A percentile compares a stretch with the other conserved stretches of the same genome.
phyloP scores from a whole-genome alignment of 2,888 invertebrate species.

The Masnerella sp. region DNA sequence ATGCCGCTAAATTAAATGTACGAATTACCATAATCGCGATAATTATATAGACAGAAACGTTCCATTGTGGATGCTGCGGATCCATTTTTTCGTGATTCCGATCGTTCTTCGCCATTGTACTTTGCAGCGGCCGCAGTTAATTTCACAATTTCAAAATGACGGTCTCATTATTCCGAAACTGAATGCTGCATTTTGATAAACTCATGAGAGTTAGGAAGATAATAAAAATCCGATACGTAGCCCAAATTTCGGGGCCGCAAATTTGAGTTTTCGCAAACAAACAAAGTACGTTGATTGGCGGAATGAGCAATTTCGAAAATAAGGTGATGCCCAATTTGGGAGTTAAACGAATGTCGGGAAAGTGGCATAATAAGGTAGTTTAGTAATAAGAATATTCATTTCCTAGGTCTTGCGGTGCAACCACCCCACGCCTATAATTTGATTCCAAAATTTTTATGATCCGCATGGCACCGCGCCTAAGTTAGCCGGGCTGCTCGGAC shows the following conservation, averaged over 20 bases:
- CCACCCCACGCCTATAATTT: slow-evolving; percentile 69
- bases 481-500: slow-evolving; percentile 60
- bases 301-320: slow-evolving; percentile 19
- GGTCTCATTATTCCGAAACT: no score
- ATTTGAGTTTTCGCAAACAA: no score
- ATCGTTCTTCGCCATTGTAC: slow-evolving; percentile 18
- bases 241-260: no score
- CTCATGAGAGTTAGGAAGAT: no score
- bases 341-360: slow-evolving; percentile 24
- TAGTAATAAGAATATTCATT: slow-evolving; percentile 28
- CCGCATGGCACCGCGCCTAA: slow-evolving; percentile 65
- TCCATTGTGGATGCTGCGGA: slow-evolving; percentile 28
- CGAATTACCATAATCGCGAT: slow-evolving; percentile 47
- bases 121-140: slow-evolving; percentile 10
- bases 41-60: slow-evolving; percentile 26
- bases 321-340: neutral
- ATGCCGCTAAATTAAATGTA: slow-evolving; percentile 50
- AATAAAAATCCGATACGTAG: no score
- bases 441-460: slow-evolving; percentile 74
- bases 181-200: no score
- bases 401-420: slow-evolving; percentile 14
- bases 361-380: slow-evolving; percentile 18
- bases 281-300: no score
- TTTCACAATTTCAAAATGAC: no score
- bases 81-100: slow-evolving; percentile 10